Conservation (phyloP, 2,888 invertebrate species). For the Drosophila limbata region DNA sequence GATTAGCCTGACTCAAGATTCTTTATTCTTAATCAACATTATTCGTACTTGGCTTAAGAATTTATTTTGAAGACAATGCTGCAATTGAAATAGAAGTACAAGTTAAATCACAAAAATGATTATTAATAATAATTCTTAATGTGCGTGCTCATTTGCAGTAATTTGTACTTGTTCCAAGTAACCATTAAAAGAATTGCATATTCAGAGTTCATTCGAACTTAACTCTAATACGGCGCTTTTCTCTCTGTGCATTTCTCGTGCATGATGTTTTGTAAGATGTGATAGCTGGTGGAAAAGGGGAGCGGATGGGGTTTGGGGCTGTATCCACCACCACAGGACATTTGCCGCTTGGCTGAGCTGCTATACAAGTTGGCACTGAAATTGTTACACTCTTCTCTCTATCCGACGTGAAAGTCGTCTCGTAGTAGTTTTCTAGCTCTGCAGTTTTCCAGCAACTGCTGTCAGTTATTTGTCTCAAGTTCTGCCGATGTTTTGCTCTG, state of each 20-base stretch:
- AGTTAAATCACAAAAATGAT: too few relatives aligned
- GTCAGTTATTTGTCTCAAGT: constrained; percentile 21
- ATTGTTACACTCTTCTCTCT: constrained; percentile 21
- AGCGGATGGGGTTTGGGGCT: constrained; percentile 1
- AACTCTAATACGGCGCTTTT: too few relatives aligned
- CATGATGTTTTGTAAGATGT: background rate
- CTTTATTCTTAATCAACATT: too few relatives aligned
- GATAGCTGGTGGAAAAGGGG: background rate
- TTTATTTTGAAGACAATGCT: too few relatives aligned
- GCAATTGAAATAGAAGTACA: too few relatives aligned
- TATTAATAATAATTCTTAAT: too few relatives aligned
- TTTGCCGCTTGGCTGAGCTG: constrained; percentile 57
- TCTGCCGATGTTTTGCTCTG: constrained; percentile 32
- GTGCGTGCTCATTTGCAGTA: too few relatives aligned
- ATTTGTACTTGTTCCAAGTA: too few relatives aligned
- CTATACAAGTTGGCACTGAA: constrained; percentile 61
- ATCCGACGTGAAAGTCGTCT: background rate
- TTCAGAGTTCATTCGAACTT: too few relatives aligned
- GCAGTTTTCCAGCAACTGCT: constrained; percentile 4
- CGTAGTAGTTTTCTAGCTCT: constrained; percentile 9
- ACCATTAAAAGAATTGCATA: too few relatives aligned
- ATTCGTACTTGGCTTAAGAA: too few relatives aligned
- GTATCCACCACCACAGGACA: constrained; percentile 59
- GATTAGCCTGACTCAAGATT: too few relatives aligned
- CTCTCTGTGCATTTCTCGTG: background rate